Conservation (phyloP, 2,113 vertebrate genomes). For the Hippocampus comes region DNA sequence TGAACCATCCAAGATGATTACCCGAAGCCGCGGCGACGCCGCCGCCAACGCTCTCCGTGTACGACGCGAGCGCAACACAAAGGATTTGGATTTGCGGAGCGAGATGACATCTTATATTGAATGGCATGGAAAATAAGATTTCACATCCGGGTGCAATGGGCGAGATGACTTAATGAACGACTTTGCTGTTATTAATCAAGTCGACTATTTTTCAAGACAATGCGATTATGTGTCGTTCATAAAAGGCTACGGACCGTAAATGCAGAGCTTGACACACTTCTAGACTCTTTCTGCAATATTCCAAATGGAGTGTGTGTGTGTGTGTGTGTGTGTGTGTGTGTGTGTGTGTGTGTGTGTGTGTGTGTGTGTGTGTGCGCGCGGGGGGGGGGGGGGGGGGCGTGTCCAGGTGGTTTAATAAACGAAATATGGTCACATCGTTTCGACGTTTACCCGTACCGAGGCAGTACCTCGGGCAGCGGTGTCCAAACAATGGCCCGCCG, state of each 20-base stretch:
- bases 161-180: not conserved
- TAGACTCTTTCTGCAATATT: no score
- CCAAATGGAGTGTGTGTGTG: no score
- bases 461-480: no score
- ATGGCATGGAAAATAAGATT: not conserved
- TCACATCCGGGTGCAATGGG: not conserved
- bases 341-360: no score
- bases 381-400: no score
- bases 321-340: no score
- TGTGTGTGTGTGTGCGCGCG: no score
- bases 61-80: constrained; percentile 2
- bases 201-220: not conserved
- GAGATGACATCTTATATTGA: constrained; percentile 3
- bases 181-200: not conserved
- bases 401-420: no score
- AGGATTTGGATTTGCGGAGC: not conserved
- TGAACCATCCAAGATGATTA: constrained; percentile 43
- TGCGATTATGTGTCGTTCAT: not conserved
- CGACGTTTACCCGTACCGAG: no score
- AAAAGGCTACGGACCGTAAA: not conserved
- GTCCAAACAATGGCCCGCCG: no score
- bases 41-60: not conserved
- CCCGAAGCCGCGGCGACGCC: constrained; percentile 21
- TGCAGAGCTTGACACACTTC: not conserved
- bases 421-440: no score